Evolutionary conservation across 2,888 invertebrate species (phyloP).

Genomic region (Elmis aenea): DNA sequence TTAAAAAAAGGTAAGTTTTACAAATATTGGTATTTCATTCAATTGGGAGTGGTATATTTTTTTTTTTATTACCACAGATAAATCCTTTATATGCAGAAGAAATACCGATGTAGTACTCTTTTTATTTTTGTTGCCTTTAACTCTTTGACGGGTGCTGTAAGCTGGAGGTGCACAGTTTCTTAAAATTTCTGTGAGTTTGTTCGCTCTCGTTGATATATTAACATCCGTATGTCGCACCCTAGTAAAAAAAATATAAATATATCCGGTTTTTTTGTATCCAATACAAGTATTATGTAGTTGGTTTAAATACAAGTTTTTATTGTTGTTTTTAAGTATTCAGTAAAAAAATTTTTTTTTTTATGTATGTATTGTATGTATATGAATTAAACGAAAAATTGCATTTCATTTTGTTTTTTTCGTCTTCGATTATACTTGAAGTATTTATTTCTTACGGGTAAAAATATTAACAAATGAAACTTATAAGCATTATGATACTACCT

Average conservation of each 20-base stretch:
- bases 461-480: too few relatives aligned
- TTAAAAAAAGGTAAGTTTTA: conserved; percentile 2
- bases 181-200: conserved; percentile 18
- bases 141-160: conserved; percentile 19
- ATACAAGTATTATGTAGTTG: too few relatives aligned
- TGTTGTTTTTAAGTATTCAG: too few relatives aligned
- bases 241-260: conserved; percentile 7
- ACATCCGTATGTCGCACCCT: conserved; percentile 25
- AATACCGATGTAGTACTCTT: conserved; percentile 16
- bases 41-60: too few relatives aligned
- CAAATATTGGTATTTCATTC: neutral
- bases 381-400: too few relatives aligned
- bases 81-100: conserved; percentile 19
- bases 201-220: conserved; percentile 20
- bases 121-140: conserved; percentile 10
- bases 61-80: conserved; percentile 17
- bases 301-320: too few relatives aligned
- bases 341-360: too few relatives aligned
- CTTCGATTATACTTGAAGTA: too few relatives aligned
- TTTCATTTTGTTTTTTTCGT: too few relatives aligned
- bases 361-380: too few relatives aligned
- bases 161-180: conserved; percentile 22
- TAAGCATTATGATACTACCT: conserved; percentile 12
- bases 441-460: too few relatives aligned
- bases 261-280: too few relatives aligned